These are phyloP conservation scores for Mastomys natalensis DNA, from an alignment of 2,113 vertebrate species.

Conservation along the genomic window DNA sequence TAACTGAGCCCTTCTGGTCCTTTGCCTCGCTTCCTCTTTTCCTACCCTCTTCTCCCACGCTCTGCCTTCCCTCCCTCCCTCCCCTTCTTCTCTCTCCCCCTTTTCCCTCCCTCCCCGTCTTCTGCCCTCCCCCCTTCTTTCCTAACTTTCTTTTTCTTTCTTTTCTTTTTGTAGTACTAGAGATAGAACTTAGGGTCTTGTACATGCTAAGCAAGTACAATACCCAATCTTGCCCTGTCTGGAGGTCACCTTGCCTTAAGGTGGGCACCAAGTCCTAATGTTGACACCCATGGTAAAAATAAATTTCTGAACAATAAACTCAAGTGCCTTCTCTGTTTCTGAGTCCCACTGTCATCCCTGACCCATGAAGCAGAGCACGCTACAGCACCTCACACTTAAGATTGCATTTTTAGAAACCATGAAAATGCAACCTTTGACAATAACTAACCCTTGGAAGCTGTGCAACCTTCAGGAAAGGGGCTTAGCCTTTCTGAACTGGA, in stretches of 20 bases:
- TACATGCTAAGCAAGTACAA: too few species aligned
- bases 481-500: constrained; percentile 37
- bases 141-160: background rate
- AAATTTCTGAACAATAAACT: background rate
- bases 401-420: background rate
- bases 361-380: background rate
- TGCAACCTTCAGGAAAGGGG: background rate
- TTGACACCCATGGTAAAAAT: background rate
- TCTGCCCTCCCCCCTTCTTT: background rate
- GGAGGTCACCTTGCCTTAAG: background rate
- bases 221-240: background rate
- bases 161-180: background rate
- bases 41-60: background rate
- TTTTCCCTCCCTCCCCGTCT: background rate
- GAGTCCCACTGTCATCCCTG: too few species aligned
- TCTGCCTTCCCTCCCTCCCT: background rate
- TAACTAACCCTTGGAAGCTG: background rate
- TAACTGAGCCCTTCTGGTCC: too few species aligned
- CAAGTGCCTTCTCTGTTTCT: background rate
- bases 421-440: background rate
- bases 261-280: background rate
- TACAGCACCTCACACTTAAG: background rate
- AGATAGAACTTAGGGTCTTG: background rate
- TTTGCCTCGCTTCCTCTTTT: background rate
- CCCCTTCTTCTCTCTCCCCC: background rate